Evolutionary conservation across 2,888 invertebrate species (phyloP), one percentile per base, ranked within the genome.

Genomic region (Thereva unica): DNA sequence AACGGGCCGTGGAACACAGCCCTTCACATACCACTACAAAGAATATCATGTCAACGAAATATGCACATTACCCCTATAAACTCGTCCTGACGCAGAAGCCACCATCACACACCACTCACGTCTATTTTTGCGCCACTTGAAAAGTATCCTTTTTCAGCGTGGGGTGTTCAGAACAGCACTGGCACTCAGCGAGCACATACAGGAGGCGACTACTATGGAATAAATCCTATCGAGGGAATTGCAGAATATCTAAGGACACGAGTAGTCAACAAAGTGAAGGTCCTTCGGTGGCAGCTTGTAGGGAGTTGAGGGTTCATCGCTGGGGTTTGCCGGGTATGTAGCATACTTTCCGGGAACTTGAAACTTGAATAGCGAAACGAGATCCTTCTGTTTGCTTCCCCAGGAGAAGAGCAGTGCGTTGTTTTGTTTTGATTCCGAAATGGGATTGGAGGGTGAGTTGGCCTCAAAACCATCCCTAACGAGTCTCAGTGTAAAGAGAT

Each of bases 331-430:
- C 47, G 47, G 9, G 47, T 8, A 12, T 47, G 34, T 57, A 35
- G 47, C 49, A 38, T 40, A 59, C 41, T 65, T 65, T 65, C 49
- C 54, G 54, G 44, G 65, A 65, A 65, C 65, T 65, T 55, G 55
- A 65, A 56, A 65, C 65, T 65, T 55, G 64, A 41, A 65, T 65
- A 55, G 53, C 54, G 65, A 65, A 65, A 65, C 55, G 55, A 54
- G 65, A 65, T 65, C 65, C 49, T 65, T 65, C 54, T 65, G 55
- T 65, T 65, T 65, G 56, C 50, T 63, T 63, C 40, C 52, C 35
- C 42, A 45, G 61, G 44, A 59, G 38, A 59, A 64, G 53, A 37
- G 54, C 23, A 23, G 45, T 35, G 45, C 37, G 40, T 49, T 50
- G 54, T 54, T 54, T 44, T 65, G 65, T 65, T 65, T 54, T 65